These are phyloP conservation scores for Lottia scabra DNA, from an alignment of 2,888 invertebrate species.

Conservation along the genomic window DNA sequence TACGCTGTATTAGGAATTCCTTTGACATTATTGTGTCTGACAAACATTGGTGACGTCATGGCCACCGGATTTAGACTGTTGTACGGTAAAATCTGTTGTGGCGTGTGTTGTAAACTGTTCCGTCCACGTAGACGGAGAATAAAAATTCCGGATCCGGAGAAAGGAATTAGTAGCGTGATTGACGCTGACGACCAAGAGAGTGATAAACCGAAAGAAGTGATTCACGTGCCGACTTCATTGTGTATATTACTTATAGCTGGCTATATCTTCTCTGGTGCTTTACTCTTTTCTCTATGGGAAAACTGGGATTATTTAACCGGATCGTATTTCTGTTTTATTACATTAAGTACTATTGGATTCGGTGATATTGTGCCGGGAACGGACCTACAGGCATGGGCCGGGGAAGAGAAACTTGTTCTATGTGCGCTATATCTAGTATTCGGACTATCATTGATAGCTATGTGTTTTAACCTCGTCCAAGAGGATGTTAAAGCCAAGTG, in stretches of 20 bases:
- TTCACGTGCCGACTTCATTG: slow-evolving; percentile 66
- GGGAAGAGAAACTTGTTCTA: slow-evolving; percentile 62
- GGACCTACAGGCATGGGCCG: slow-evolving; percentile 55
- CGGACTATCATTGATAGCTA: slow-evolving; percentile 70
- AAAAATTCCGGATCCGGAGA: slow-evolving; percentile 47
- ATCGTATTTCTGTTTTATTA: slow-evolving; percentile 69
- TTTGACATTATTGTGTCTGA: slow-evolving; percentile 63
- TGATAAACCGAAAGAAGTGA: slow-evolving; percentile 56
- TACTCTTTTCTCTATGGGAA: slow-evolving; percentile 67
- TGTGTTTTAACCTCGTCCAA: slow-evolving; percentile 71
- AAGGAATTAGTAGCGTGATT: slow-evolving; percentile 42
- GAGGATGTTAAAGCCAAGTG: slow-evolving; percentile 69
- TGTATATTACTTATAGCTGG: slow-evolving; percentile 64
- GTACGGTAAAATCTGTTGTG: slow-evolving; percentile 71
- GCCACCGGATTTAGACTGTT: slow-evolving; percentile 72
- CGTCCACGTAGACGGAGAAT: slow-evolving; percentile 43
- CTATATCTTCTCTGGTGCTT: slow-evolving; percentile 66
- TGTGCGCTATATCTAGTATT: slow-evolving; percentile 69
- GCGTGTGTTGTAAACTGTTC: slow-evolving; percentile 59
- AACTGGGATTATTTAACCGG: slow-evolving; percentile 61
- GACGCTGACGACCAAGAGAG: slow-evolving; percentile 46
- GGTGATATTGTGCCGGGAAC: slow-evolving; percentile 65
- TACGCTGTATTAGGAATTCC: slow-evolving; percentile 68
- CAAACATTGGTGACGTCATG: slow-evolving; percentile 67
- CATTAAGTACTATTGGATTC: slow-evolving; percentile 68